Evolutionary conservation across 2,888 invertebrate species (phyloP), one percentile per base, ranked within the genome.

Genomic region (Aphidoletes aphidimyza): DNA sequence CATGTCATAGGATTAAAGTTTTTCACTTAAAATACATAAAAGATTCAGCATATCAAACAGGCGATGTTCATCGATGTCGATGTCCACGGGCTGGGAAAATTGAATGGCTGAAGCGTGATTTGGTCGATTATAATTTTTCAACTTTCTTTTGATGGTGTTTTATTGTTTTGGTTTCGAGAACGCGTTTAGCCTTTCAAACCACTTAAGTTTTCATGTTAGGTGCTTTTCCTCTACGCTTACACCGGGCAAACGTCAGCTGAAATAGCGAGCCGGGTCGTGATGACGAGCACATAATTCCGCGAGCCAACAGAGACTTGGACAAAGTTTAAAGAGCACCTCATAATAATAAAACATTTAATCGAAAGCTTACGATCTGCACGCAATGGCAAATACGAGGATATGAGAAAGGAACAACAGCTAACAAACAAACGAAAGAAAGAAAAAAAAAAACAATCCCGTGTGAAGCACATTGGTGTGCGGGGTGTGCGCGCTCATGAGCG

Each of bases 341-440:
- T 49, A 49, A 49, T 84, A 84, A 49, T 49, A 84, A 49, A 84
- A 84, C 84, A 84, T 84, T 84, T 49, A 84, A 84, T 84, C 84
- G 36, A 84, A 84, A 54, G 84, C 37, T 49, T 84, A 14, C 47
- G 37, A 84, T 84, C 84, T 84, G 84, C 84, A 84, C 84, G 84
- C 84, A 84, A 84, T 47, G 26, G 36, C 37, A 22, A 36, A 37
- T 37, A n/a, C 22, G 6, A 36, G 81, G 36, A 81, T 81, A n/a
- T 81, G n/a, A n/a, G n/a, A n/a, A n/a, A n/a, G n/a, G n/a, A n/a
- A n/a, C n/a, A n/a, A n/a, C n/a, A n/a, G n/a, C n/a, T n/a, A n/a
- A n/a, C n/a, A n/a, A n/a, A n/a, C n/a, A n/a, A n/a, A n/a, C n/a
- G n/a, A n/a, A n/a, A n/a, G n/a, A 81, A 3, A 14, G n/a, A 59